Conservation (phyloP, 2,888 invertebrate species). For the Eupeodes latifasciatus region DNA sequence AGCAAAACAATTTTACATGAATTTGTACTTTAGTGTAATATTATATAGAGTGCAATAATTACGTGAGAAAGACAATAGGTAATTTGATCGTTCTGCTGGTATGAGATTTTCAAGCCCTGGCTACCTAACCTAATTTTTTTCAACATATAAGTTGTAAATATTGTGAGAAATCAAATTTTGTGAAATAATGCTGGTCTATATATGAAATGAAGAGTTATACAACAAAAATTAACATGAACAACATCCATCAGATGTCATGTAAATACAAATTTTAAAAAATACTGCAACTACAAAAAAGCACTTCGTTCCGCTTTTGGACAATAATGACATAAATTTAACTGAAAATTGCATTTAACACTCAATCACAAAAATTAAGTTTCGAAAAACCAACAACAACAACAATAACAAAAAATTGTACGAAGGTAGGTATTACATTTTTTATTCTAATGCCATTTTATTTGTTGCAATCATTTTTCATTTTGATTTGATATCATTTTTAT, state of each 20-base stretch:
- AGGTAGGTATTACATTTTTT: neutral
- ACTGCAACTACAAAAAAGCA: neutral
- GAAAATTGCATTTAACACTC: constrained; percentile 51
- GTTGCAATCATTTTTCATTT: constrained; percentile 67
- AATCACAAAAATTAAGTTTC: constrained; percentile 2
- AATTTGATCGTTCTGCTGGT: constrained; percentile 68
- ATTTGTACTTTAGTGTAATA: constrained; percentile 58
- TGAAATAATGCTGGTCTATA: constrained; percentile 43
- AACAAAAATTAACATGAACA: constrained; percentile 17
- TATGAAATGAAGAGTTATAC: neutral
- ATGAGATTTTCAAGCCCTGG: constrained; percentile 38
- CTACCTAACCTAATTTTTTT: constrained; percentile 2
- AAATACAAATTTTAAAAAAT: neutral
- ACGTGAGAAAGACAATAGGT: constrained; percentile 55
- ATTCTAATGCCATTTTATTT: constrained; percentile 27
- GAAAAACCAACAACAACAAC: neutral
- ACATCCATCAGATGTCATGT: constrained; percentile 40
- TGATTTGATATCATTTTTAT: constrained; percentile 22
- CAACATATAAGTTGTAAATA: constrained; percentile 2
- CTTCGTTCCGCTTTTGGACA: constrained; percentile 60
- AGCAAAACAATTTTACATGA: constrained; percentile 65
- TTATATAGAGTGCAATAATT: neutral
- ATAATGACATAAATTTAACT: constrained; percentile 60
- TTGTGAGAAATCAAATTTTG: constrained; percentile 68
- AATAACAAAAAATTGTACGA: neutral